A percentile compares a stretch with the other conserved stretches of the same genome.
Evolutionary conservation across 2,797 vertebrate species (phyloP).

Genomic region (Chrysolophus pictus): DNA sequence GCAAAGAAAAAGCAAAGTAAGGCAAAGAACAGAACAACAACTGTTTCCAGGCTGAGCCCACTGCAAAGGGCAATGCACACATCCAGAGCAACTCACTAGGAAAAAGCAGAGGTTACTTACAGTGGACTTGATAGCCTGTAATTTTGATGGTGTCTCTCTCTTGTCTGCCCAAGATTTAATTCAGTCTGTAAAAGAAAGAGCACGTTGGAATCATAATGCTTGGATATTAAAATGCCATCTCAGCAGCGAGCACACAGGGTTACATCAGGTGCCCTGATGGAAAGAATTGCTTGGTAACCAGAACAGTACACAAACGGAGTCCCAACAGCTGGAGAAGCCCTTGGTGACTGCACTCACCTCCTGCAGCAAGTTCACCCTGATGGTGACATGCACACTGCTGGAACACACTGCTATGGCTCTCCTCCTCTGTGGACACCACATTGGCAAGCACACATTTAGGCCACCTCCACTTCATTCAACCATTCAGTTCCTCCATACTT

Average conservation of each 20-base stretch:
- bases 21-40: neutral
- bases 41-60: neutral
- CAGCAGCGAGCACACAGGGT: neutral
- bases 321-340: constrained; percentile 20
- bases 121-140: neutral
- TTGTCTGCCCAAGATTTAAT: neutral
- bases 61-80: neutral
- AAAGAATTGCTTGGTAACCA: constrained; percentile 24
- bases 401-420: fast-evolving
- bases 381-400: fast-evolving
- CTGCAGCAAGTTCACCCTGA: neutral
- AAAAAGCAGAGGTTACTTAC: constrained; percentile 46
- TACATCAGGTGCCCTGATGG: constrained; percentile 13
- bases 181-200: constrained; percentile 29
- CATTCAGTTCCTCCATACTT: neutral
- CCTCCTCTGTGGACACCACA: neutral
- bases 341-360: neutral
- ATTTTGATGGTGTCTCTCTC: neutral
- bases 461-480: neutral
- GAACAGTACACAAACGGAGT: constrained; percentile 6
- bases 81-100: neutral
- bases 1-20: neutral
- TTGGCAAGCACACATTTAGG: neutral
- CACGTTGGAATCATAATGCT: neutral
- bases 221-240: neutral